A percentile compares a stretch with the other conserved stretches of the same genome.
Evolutionary conservation across 2,113 vertebrate species (phyloP).

Genomic region (Suricata suricatta): DNA sequence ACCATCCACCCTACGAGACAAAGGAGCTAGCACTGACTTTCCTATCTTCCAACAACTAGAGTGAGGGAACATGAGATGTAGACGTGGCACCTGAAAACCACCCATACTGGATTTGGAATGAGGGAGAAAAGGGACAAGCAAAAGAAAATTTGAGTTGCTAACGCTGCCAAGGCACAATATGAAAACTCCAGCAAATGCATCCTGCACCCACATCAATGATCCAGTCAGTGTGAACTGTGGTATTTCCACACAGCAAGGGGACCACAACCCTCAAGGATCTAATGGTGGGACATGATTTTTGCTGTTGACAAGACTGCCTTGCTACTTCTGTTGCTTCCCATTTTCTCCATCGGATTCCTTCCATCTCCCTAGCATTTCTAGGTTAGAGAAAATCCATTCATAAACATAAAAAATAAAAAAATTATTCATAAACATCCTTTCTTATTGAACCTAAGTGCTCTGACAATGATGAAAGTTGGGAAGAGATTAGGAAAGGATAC

Average conservation of each 20-base stretch:
- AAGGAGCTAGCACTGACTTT: neutral
- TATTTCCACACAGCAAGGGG: neutral
- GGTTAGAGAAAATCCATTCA: neutral
- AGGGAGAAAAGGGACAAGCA: neutral
- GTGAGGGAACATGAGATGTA: neutral
- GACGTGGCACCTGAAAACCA: neutral
- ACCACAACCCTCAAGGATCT: neutral
- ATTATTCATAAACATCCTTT: neutral
- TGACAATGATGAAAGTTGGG: neutral
- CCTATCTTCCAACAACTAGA: neutral
- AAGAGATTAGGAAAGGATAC: neutral
- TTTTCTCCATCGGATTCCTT: neutral
- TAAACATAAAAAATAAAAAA: no score
- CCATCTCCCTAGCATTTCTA: neutral
- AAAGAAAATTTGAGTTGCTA: neutral
- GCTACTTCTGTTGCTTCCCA: neutral
- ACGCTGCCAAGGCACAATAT: neutral
- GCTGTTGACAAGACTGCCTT: neutral
- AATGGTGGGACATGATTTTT: neutral
- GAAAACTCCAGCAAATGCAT: rapidly evolving
- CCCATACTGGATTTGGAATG: neutral
- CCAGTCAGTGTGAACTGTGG: neutral
- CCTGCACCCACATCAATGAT: neutral
- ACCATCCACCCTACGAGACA: neutral
- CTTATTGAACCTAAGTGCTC: neutral